Evolutionary conservation across 2,888 invertebrate genomes (phyloP).

Genomic region (Tenthredo notha): DNA sequence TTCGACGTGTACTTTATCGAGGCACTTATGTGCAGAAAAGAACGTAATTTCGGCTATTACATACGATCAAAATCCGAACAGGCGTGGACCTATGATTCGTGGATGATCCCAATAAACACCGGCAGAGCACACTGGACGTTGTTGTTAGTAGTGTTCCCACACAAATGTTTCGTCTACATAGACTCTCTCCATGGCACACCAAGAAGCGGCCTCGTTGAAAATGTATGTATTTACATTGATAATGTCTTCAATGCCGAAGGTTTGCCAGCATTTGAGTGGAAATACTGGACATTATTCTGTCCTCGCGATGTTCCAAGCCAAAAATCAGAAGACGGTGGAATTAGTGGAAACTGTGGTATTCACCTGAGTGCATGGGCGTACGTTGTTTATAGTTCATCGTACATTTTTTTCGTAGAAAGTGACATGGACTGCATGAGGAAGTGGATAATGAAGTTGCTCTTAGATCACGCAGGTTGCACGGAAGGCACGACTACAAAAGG

Average conservation of each 20-base stretch:
- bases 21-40: not conserved
- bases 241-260: not conserved
- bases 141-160: not conserved
- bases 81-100: not conserved
- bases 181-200: not conserved
- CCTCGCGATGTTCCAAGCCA: constrained; percentile 26
- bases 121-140: not conserved
- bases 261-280: not conserved
- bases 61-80: not conserved
- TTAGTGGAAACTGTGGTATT: constrained; percentile 47
- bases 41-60: not conserved
- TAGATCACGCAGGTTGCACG: too few species aligned
- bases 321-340: not conserved
- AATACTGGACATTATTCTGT: not conserved
- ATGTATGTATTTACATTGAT: not conserved
- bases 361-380: constrained; percentile 48
- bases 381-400: constrained; percentile 4
- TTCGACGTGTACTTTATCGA: not conserved
- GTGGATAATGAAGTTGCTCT: not conserved
- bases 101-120: not conserved
- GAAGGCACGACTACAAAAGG: too few species aligned
- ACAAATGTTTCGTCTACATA: not conserved
- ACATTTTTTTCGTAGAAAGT: not conserved
- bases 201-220: not conserved
- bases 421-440: not conserved